Evolutionary conservation across 1,140 invertebrate species (phyloP).

Genomic region (Drosophila triauraria): DNA sequence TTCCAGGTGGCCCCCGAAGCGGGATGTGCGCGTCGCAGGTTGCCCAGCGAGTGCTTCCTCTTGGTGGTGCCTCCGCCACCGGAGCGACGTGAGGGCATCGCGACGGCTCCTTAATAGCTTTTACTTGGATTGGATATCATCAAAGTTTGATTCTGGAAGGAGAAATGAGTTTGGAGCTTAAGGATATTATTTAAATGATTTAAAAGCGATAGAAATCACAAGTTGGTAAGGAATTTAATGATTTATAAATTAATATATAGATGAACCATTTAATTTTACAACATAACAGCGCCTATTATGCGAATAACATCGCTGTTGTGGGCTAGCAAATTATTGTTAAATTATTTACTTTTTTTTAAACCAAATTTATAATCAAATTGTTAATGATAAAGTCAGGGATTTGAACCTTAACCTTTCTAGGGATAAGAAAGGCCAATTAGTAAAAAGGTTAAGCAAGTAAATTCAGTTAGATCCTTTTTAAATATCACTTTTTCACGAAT

Average conservation of each 20-base stretch:
- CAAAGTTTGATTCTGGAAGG: conserved; percentile 28
- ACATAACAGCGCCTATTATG: background rate
- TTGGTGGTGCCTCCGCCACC: conserved; percentile 85
- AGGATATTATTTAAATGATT: no score
- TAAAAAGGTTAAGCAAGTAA: no score
- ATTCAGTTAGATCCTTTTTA: no score
- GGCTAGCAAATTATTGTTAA: background rate
- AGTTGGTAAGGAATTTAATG: no score
- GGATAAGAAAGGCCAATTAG: no score
- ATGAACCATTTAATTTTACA: background rate
- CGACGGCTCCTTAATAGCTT: conserved; percentile 32
- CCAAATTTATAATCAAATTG: no score
- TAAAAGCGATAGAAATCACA: no score
- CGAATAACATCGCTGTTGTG: no score
- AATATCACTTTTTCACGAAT: no score
- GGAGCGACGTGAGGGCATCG: conserved; percentile 84
- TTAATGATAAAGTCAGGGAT: no score
- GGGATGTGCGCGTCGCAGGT: conserved; percentile 88
- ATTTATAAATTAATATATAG: background rate
- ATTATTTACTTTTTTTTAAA: background rate
- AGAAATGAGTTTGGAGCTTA: background rate
- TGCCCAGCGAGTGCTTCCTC: conserved; percentile 86
- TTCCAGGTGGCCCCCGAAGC: conserved; percentile 90
- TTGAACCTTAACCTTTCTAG: no score
- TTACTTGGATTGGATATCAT: conserved; percentile 21